Evolutionary conservation across 2,797 vertebrate species (phyloP).

Genomic region (Urosaurus nigricauda): DNA sequence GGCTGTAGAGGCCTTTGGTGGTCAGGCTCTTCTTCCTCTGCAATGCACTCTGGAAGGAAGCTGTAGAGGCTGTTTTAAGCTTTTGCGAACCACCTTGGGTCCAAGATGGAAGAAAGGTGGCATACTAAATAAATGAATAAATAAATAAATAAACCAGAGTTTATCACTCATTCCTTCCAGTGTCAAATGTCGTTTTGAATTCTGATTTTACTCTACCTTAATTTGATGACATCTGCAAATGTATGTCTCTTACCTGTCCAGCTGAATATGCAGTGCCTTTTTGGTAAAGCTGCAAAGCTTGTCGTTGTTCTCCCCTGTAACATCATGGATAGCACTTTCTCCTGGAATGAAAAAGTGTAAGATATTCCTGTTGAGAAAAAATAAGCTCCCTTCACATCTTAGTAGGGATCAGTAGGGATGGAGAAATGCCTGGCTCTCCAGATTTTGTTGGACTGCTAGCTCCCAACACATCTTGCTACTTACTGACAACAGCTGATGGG

Average conservation of each 20-base stretch:
- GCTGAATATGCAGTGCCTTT: conserved; percentile 95
- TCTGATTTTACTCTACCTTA: background rate
- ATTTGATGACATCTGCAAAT: too few species aligned
- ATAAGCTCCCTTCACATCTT: conserved; percentile 37
- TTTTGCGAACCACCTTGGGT: too few species aligned
- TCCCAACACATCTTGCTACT: background rate
- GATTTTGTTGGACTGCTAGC: background rate
- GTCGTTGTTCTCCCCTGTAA: conserved; percentile 87
- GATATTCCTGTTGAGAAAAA: conserved; percentile 50
- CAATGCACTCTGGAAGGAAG: too few species aligned
- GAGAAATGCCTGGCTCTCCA: background rate
- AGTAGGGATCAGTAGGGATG: conserved; percentile 1
- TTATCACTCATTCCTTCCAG: rapidly evolving
- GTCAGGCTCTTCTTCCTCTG: too few species aligned
- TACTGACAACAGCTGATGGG: background rate
- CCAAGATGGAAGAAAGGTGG: too few species aligned
- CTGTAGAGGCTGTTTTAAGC: too few species aligned
- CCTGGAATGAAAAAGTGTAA: conserved; percentile 80
- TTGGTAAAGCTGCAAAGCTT: conserved; percentile 93
- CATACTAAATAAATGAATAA: background rate
- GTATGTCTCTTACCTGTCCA: conserved; percentile 89
- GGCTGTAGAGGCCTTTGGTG: too few species aligned
- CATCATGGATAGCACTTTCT: conserved; percentile 90
- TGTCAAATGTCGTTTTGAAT: background rate
- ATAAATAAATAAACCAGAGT: background rate